phyloP scores from a whole-genome alignment of 2,113 vertebrate species.

The Speoplatyrhinus poulsoni region DNA sequence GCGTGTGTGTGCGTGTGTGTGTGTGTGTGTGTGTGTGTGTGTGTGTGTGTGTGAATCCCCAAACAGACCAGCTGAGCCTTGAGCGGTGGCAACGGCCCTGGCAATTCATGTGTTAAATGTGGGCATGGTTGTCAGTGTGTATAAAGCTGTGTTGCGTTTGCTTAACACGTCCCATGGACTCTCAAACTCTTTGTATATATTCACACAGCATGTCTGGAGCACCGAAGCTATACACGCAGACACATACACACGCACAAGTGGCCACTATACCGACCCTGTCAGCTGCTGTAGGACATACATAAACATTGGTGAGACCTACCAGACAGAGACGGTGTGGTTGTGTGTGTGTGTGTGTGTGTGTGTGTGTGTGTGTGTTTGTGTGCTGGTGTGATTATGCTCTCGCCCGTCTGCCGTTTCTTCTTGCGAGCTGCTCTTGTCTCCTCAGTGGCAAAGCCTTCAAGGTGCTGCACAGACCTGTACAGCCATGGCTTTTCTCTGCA shows the following conservation, averaged over 20 bases:
- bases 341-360: constrained; percentile 12
- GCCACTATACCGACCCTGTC: background rate
- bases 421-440: background rate
- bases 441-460: background rate
- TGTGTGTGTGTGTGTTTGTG: background rate
- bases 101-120: constrained; percentile 75
- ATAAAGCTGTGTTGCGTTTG: constrained; percentile 69
- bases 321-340: background rate
- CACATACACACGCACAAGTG: constrained; percentile 1
- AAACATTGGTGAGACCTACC: background rate
- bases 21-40: constrained; percentile 20
- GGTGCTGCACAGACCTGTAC: background rate
- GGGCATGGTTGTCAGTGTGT: constrained; percentile 71
- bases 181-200: constrained; percentile 70
- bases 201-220: constrained; percentile 56
- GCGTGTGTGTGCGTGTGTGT: constrained; percentile 18
- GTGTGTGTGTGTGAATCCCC: constrained; percentile 28
- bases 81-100: constrained; percentile 54
- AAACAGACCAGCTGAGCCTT: constrained; percentile 66
- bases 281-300: background rate
- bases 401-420: constrained; percentile 4
- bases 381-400: background rate
- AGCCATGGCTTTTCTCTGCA: background rate
- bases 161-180: constrained; percentile 67
- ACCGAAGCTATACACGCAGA: constrained; percentile 7